Evolutionary conservation across 2,797 vertebrate genomes (phyloP).

Genomic region (Sebastes wilsoni): DNA sequence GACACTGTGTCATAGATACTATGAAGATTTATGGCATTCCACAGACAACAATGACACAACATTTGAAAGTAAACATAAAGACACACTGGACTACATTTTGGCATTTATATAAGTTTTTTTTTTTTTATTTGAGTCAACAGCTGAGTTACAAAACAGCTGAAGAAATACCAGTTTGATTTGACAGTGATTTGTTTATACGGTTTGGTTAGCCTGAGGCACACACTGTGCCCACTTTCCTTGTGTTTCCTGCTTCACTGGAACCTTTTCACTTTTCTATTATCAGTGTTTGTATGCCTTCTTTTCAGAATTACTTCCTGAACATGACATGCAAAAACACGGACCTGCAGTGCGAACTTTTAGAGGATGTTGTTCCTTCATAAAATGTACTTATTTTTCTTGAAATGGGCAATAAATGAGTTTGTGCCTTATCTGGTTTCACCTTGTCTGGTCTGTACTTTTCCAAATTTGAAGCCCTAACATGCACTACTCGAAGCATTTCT

Average conservation of each 20-base stretch:
- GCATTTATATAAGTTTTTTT: neutral
- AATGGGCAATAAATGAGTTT: neutral
- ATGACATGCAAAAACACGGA: neutral
- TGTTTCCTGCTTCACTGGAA: neutral
- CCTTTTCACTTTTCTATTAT: neutral
- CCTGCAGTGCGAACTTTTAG: neutral
- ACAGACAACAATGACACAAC: conserved; percentile 3
- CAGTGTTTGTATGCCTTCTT: neutral
- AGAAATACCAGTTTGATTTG: neutral
- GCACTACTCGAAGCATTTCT: neutral
- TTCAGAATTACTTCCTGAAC: neutral
- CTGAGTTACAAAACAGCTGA: neutral
- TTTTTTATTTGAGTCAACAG: conserved; percentile 4
- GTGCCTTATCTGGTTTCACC: neutral
- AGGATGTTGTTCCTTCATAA: neutral
- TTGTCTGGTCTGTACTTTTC: neutral
- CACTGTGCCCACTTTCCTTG: neutral
- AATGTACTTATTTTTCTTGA: neutral
- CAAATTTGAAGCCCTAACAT: neutral
- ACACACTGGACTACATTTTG: neutral
- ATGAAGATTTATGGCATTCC: conserved; percentile 12
- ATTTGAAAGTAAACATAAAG: neutral
- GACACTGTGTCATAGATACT: neutral
- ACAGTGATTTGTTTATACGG: neutral
- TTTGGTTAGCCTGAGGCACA: neutral